Conservation (phyloP, 2,888 invertebrate genomes). For the Blastobasis lacticolella region DNA sequence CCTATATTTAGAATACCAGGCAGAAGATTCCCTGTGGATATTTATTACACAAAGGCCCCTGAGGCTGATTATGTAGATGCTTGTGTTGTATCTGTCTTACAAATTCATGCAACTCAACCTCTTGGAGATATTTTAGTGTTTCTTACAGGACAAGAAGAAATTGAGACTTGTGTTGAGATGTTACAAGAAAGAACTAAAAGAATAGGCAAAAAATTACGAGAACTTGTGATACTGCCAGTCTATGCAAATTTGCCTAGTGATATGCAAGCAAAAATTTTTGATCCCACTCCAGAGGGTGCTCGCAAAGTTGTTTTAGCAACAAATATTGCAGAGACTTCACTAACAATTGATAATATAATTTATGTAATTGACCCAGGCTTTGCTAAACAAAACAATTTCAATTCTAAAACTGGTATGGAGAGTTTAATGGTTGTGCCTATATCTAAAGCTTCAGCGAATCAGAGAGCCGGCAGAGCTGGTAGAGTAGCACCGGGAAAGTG, state of each 20-base stretch:
- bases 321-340: slow-evolving; percentile 98
- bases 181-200: slow-evolving; percentile 92
- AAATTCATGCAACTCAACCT: slow-evolving; percentile 98
- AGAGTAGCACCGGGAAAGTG: slow-evolving; percentile 98
- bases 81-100: slow-evolving; percentile 96
- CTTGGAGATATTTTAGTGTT: slow-evolving; percentile 97
- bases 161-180: slow-evolving; percentile 92
- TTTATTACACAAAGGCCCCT: slow-evolving; percentile 99
- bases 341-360: slow-evolving; percentile 98
- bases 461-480: slow-evolving; percentile 96
- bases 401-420: slow-evolving; percentile 98
- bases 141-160: slow-evolving; percentile 94
- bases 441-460: slow-evolving; percentile 98
- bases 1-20: slow-evolving; percentile 98
- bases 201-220: slow-evolving; percentile 93
- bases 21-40: slow-evolving; percentile 97
- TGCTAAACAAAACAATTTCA: slow-evolving; percentile 98
- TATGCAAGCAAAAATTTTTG: slow-evolving; percentile 99
- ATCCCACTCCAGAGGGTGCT: slow-evolving; percentile 96
- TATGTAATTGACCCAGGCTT: slow-evolving; percentile 99
- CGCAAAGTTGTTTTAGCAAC: slow-evolving; percentile 98
- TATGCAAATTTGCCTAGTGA: slow-evolving; percentile 99
- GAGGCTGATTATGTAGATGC: slow-evolving; percentile 99
- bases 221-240: slow-evolving; percentile 94
- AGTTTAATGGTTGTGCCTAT: slow-evolving; percentile 98